Evolutionary conservation across 2,888 invertebrate species (phyloP).

Genomic region (Spicauda simplicius): DNA sequence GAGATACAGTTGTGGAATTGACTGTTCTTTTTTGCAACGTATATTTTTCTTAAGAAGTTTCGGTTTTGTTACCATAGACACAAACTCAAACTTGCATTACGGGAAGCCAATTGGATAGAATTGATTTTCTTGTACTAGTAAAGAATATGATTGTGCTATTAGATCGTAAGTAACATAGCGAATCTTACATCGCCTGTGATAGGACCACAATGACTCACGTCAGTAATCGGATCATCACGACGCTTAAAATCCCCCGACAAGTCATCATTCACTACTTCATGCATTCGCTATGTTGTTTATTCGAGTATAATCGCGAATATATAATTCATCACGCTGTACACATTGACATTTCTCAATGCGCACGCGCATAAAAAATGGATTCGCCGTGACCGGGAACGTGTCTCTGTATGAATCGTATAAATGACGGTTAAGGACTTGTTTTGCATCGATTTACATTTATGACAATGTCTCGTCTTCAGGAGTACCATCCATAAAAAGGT

Average conservation of each 20-base stretch:
- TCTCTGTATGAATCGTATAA: constrained; percentile 4
- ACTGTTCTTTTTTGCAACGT: not conserved
- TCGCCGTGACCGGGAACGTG: not conserved
- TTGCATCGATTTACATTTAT: not conserved
- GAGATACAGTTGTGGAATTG: not conserved
- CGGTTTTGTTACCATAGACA: no score
- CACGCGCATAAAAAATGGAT: constrained; percentile 48
- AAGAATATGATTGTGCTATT: no score
- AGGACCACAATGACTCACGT: not conserved
- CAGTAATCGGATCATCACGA: not conserved
- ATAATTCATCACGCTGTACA: constrained; percentile 40
- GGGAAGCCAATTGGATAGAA: no score
- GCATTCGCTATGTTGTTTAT: constrained; percentile 43
- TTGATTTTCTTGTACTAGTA: no score
- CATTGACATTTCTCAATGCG: constrained; percentile 41
- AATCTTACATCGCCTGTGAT: not conserved
- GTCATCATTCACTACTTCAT: constrained; percentile 47
- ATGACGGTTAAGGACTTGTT: not conserved
- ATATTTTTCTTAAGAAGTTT: no score
- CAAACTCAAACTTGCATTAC: no score
- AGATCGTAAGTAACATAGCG: not conserved
- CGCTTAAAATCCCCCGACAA: constrained; percentile 44
- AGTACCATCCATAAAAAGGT: not conserved
- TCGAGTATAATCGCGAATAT: constrained; percentile 48
- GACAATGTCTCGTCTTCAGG: not conserved